Evolutionary conservation across 2,888 invertebrate species (phyloP), one percentile per base, ranked within the genome.

Genomic region (Invenusta paracnida): DNA sequence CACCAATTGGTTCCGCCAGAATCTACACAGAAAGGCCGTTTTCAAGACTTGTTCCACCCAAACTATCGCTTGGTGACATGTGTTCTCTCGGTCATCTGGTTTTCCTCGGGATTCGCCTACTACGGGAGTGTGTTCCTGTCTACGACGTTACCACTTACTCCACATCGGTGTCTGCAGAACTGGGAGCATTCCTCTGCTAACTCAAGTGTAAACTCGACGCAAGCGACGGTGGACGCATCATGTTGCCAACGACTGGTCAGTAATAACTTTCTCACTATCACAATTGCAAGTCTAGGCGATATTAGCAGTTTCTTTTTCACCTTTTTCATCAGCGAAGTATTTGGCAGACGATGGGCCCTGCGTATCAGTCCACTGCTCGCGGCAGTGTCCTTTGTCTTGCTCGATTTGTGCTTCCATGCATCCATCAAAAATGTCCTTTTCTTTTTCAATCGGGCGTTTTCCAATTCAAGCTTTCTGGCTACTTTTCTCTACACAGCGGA

Each of bases 61-160:
- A 82, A 82, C 17, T 82, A 82, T 82, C 25, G 2, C 1, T 23
- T 2, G 1, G 2, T 17, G n/a, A 84, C 84, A 1, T 1, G 17
- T 0, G n/a, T 84, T 23, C 23, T 79, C 0, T 82, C 23, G 0
- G 93, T 87, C 94, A 89, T 11, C 88, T 96, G 96, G 96, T 94
- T 96, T 93, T 94, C 95, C 0, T 96, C 96, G 91, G 96, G 97
- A 0, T 97, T 97, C 92, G 96, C 96, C 90, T 97, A 97, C 92
- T 97, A 97, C 90, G 97, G 97, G 0, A 93, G 97, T 66, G 97
- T 97, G 2, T 92, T 97, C 86, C 95, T 97, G 95, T 96, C 97
- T 0, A 97, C 97, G 0, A 96, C 97, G 91, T 92, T 97, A n/a
- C 83, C 84, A 67, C 17, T 25, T 1, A 29, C 25, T 25, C 17